Conservation (phyloP, 2,113 vertebrate genomes). For the Sylvietta virens region DNA sequence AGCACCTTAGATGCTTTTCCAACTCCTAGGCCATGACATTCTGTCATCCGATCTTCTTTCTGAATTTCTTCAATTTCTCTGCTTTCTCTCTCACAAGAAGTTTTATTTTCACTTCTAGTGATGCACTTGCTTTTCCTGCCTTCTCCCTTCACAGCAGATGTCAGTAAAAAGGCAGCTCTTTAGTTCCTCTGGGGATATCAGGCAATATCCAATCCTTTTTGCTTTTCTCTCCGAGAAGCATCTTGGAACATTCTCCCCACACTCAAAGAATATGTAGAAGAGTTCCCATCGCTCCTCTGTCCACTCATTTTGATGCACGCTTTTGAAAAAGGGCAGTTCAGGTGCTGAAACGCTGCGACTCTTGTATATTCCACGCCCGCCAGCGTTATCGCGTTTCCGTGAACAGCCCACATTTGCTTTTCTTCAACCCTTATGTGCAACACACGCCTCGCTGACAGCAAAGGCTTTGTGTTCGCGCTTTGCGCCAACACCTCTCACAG, state of each 20-base stretch:
- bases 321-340: neutral
- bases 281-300: neutral
- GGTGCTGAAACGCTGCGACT: neutral
- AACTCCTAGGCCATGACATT: neutral
- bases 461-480: neutral
- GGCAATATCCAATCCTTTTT: neutral
- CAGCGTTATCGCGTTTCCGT: neutral
- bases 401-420: neutral
- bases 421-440: rapidly evolving
- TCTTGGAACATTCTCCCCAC: neutral
- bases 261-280: rapidly evolving
- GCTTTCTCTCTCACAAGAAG: neutral
- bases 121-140: neutral
- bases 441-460: neutral
- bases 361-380: neutral
- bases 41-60: neutral
- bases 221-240: rapidly evolving
- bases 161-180: neutral
- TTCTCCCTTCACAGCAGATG: neutral
- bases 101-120: neutral
- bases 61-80: neutral
- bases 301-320: neutral
- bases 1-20: neutral
- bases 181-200: neutral
- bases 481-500: rapidly evolving